A percentile compares a stretch with the other conserved stretches of the same genome.
Conservation (phyloP, 2,797 vertebrate species). For the Hydrophis major region DNA sequence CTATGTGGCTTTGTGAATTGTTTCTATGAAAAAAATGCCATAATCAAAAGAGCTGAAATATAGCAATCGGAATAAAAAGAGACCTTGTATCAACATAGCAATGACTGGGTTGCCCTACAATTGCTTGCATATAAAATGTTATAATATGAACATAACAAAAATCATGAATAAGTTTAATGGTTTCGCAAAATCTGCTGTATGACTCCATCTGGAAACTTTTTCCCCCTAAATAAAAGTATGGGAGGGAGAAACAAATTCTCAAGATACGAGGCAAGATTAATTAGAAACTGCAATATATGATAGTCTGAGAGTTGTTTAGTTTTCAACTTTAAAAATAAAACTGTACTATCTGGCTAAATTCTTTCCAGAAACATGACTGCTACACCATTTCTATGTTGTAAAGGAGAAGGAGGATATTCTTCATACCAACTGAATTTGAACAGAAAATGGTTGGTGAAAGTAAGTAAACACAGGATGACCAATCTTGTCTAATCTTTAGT, state of each 20-base stretch:
- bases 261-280: neutral
- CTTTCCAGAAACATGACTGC: neutral
- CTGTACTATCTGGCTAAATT: neutral
- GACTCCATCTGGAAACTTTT: neutral
- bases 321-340: neutral
- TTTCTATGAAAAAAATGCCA: neutral
- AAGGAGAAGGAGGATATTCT: neutral
- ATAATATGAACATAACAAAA: neutral
- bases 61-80: neutral
- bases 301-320: neutral
- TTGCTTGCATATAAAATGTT: neutral
- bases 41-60: neutral
- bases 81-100: neutral
- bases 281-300: neutral
- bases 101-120: neutral
- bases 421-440: neutral
- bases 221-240: neutral
- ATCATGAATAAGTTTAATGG: neutral
- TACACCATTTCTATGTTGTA: neutral
- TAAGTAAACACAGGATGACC: neutral
- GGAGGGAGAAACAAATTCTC: neutral
- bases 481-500: neutral
- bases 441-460: neutral
- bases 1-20: neutral
- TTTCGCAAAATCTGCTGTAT: neutral